These are phyloP conservation scores for Phyllotreta cruciferae DNA, from an alignment of 2,888 invertebrate genomes.

Conservation along the genomic window DNA sequence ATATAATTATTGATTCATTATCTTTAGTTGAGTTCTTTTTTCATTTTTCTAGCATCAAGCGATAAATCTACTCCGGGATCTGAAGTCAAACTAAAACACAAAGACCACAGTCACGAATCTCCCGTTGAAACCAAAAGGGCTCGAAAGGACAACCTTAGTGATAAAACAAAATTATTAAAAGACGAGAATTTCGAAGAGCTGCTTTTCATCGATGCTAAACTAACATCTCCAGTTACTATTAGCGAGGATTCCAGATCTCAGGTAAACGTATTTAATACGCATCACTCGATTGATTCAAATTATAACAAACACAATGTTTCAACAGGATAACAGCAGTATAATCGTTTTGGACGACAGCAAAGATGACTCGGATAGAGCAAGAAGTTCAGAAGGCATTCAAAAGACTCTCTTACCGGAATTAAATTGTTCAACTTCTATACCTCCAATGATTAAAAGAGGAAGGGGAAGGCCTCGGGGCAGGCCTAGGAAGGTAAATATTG, in stretches of 20 bases:
- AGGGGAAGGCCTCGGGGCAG: constrained; percentile 43
- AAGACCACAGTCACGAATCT: constrained; percentile 16
- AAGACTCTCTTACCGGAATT: constrained; percentile 24
- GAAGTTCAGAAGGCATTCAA: constrained; percentile 12
- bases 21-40: background rate
- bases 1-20: background rate
- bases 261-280: constrained; percentile 26
- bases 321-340: constrained; percentile 41
- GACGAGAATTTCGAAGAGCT: constrained; percentile 43
- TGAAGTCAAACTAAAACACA: constrained; percentile 16
- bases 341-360: constrained; percentile 42
- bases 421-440: constrained; percentile 34
- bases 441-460: constrained; percentile 59
- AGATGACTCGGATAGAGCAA: constrained; percentile 34
- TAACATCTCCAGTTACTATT: constrained; percentile 47
- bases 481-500: constrained; percentile 23
- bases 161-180: constrained; percentile 30
- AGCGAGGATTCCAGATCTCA: constrained; percentile 50
- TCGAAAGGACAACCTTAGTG: constrained; percentile 19
- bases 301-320: constrained; percentile 3
- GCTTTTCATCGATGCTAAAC: constrained; percentile 42
- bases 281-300: background rate
- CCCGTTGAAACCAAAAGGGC: constrained; percentile 18
- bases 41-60: constrained; percentile 8
- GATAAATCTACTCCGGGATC: constrained; percentile 14